Conservation (phyloP, 2,888 invertebrate species). For the Drosophila antonietae region DNA sequence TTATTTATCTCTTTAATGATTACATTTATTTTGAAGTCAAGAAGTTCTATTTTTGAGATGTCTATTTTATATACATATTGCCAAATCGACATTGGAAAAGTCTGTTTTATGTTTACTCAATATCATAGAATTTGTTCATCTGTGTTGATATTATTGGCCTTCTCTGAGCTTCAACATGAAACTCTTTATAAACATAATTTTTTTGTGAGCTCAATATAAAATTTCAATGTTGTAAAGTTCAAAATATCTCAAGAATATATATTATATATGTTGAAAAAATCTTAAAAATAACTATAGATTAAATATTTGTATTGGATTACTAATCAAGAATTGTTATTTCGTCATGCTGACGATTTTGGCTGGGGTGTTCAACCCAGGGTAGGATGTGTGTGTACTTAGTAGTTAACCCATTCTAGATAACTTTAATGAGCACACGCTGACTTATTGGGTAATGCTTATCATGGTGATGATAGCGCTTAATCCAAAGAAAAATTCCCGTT, state of each 20-base stretch:
- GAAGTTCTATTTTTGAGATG: too few species aligned
- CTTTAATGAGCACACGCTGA: background rate
- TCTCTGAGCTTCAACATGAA: background rate
- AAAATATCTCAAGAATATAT: background rate
- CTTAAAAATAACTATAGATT: background rate
- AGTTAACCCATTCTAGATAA: background rate
- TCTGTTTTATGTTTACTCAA: background rate
- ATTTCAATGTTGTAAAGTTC: background rate
- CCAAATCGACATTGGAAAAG: background rate
- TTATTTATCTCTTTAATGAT: too few species aligned
- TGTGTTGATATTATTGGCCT: background rate
- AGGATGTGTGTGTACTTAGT: background rate
- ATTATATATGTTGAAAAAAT: background rate
- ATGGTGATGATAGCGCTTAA: conserved; percentile 32
- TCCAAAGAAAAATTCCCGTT: conserved; percentile 13
- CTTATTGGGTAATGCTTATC: conserved; percentile 33
- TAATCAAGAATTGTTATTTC: background rate
- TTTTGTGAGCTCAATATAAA: background rate
- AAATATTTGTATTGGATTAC: background rate
- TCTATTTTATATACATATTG: too few species aligned
- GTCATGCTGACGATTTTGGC: background rate
- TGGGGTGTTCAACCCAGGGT: background rate
- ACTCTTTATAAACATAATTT: background rate
- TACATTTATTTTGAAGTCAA: too few species aligned
- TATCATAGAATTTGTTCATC: background rate